Percentiles rank a stretch among this genome's conserved stretches.
Evolutionary conservation across 2,888 invertebrate genomes (phyloP).

Genomic region (Operophtera brumata): DNA sequence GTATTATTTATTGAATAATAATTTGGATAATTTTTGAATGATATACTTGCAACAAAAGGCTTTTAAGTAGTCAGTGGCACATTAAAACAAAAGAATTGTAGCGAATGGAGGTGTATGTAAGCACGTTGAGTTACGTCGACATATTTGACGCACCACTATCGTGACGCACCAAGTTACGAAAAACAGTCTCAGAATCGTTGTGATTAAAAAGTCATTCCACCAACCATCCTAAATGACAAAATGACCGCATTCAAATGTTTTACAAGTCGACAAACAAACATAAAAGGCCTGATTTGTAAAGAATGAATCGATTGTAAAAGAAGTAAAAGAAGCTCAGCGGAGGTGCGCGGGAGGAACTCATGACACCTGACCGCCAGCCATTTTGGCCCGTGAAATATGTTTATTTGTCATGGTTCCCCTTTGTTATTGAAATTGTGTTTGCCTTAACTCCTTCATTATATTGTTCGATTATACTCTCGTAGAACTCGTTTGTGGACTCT

Average conservation of each 20-base stretch:
- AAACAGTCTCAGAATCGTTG: background rate
- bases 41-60: background rate
- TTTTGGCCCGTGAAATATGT: constrained; percentile 80
- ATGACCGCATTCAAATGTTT: constrained; percentile 29
- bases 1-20: constrained; percentile 52
- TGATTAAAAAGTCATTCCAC: background rate
- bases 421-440: constrained; percentile 81
- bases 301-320: constrained; percentile 73
- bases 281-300: constrained; percentile 62
- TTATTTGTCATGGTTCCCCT: constrained; percentile 78
- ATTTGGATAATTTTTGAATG: constrained; percentile 36
- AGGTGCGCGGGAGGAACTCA: constrained; percentile 51
- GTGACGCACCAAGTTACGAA: background rate
- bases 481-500: constrained; percentile 75
- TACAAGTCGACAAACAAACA: constrained; percentile 50
- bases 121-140: too few relatives aligned
- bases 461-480: constrained; percentile 76
- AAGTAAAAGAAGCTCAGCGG: constrained; percentile 59
- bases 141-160: too few relatives aligned
- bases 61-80: too few relatives aligned
- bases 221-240: constrained; percentile 21
- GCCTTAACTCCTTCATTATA: constrained; percentile 80
- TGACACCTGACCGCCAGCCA: constrained; percentile 81
- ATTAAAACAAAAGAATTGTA: too few relatives aligned
- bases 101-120: too few relatives aligned